Base-by-base conservation (phyloP, 2,888 invertebrate genomes). In the Athalia rosae region DNA sequence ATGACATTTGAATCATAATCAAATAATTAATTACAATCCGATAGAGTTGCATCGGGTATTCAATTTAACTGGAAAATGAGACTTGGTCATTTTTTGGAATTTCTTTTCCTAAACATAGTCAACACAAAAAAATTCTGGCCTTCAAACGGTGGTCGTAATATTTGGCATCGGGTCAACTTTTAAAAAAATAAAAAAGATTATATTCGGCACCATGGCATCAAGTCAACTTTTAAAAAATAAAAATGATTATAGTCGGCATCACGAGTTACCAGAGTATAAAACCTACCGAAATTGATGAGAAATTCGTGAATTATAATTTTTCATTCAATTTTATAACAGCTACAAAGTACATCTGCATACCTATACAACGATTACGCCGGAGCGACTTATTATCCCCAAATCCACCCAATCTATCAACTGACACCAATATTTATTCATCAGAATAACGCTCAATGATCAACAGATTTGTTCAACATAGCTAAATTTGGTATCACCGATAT, bases 1-100 rank as follows among this genome's bases (percentile, higher is more conserved):
- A 78, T 76, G n/a, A 11, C 66, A 76, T 66, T 77, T 79, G 9
- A 7, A 53, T 53, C n/a, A 53, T 53, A 28, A 28, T 0, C 28
- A 28, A 28, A 28, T 28, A 28, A 28, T 28, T 28, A 28, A 28
- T 28, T 28, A 2, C 28, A 28, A 28, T 28, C 28, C 28, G 28
- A 28, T 28, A 28, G 28, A 28, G 28, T 28, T 28, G 28, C 2
- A 28, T 28, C 28, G 28, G 28, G 28, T 28, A 28, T 28, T 28
- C 28, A 28, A 28, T 28, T 28, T 28, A 28, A 28, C 28, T 28
- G 1, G 2, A 2, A 28, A 28, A 28, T 28, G 2, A 28, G 28
- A 28, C 28, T 28, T 2, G 28, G 28, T 1, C 28, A 28, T 28
- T 28, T 28, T 41, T 4, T 41, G 41, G 41, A 41, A 41, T 41